phyloP scores from a whole-genome alignment of 1,140 invertebrate genomes.

The Campodea augens region DNA sequence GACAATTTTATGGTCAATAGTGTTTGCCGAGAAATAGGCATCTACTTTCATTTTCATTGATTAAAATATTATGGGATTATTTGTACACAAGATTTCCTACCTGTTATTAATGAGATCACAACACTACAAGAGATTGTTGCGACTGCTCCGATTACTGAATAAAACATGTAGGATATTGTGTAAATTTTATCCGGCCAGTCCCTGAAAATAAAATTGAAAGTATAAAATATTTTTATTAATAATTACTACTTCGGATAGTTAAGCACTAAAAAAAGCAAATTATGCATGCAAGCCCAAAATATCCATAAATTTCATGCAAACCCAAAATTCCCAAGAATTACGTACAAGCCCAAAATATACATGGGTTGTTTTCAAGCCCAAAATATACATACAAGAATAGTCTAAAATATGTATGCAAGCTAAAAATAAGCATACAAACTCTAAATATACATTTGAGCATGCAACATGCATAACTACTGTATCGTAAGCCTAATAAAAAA shows the following conservation, averaged over 20 bases:
- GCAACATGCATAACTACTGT: neutral
- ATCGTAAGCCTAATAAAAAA: neutral
- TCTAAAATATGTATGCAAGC: too few relatives aligned
- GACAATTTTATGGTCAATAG: too few relatives aligned
- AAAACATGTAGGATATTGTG: constrained; percentile 15
- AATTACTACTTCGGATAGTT: neutral
- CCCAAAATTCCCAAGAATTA: neutral
- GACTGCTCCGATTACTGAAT: constrained; percentile 13
- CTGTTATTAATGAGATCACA: too few relatives aligned
- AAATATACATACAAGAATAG: too few relatives aligned
- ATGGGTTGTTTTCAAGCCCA: neutral
- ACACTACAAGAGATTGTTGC: too few relatives aligned
- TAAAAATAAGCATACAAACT: neutral
- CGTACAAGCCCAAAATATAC: neutral
- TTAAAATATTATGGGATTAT: too few relatives aligned
- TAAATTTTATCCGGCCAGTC: constrained; percentile 15
- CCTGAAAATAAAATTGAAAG: constrained; percentile 6
- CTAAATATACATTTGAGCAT: neutral
- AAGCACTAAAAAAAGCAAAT: constrained; percentile 3
- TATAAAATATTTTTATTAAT: neutral
- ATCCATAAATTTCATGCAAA: neutral
- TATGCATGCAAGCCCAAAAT: neutral
- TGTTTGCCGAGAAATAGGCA: too few relatives aligned
- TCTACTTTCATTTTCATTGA: too few relatives aligned
- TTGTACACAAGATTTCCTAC: too few relatives aligned